Base-by-base conservation (phyloP, 2,888 invertebrate genomes). In the Spisula subtruncata region DNA sequence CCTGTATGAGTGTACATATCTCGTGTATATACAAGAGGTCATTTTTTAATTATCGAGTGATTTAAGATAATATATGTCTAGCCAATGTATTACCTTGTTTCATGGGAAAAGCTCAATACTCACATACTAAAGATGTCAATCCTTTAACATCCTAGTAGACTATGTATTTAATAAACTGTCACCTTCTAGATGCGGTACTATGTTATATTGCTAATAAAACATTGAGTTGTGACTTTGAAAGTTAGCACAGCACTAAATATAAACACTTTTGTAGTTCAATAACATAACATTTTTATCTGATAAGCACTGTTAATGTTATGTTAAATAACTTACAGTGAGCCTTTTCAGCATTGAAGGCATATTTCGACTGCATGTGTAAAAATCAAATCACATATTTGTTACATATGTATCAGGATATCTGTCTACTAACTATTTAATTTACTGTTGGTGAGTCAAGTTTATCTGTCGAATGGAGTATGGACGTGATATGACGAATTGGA, bases 131-230 rank as follows among this genome's bases (percentile, higher is more conserved):
- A 25, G 60, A 66, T 66, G 60, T 25, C 60, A 25, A 66, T 66
- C 60, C 25, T 25, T 66, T 66, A 66, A 66, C 60, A n/a, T 25
- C 60, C 60, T 66, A n/a, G 60, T 25, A 66, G n/a, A 66, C 20
- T 66, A 66, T 66, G 60, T 66, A 25, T 66, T 66, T 66, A 66
- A 66, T 66, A 66, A 66, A 66, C 10, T 66, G 60, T 66, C 60
- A 25, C 60, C n/a, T n/a, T 66, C 4, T n/a, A 66, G 60, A 66
- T 66, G 60, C 10, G 25, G 8, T 6, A 25, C 8, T 66, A 0
- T 25, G n/a, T n/a, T 25, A 66, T 25, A 66, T n/a, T 66, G 60
- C 25, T 66, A 66, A 66, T 66, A 66, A 66, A 66, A 66, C 60
- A 66, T 66, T 8, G 60, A 60, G 20, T 18, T 20, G 60, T n/a